Percentiles rank a stretch among this genome's conserved stretches.
Conservation (phyloP, 2,113 vertebrate genomes). For the Tragulus kanchil region DNA sequence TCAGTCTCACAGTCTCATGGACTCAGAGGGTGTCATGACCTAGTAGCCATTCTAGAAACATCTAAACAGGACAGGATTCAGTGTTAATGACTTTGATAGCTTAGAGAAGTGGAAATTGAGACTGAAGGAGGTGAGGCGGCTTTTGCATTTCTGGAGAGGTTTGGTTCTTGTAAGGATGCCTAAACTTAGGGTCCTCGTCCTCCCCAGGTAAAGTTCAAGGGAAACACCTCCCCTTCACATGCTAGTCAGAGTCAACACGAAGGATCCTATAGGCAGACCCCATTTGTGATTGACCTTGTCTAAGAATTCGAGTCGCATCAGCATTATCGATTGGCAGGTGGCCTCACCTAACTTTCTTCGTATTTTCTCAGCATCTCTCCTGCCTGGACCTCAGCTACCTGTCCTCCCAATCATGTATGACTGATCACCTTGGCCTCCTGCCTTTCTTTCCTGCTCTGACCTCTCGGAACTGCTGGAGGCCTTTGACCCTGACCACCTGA, state of each 20-base stretch:
- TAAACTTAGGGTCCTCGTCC: not conserved
- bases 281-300: not conserved
- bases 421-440: not conserved
- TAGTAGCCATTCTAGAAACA: not conserved
- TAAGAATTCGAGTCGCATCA: not conserved
- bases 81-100: not conserved
- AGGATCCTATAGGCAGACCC: not conserved
- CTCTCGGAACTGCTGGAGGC: not conserved
- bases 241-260: not conserved
- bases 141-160: not conserved
- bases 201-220: not conserved
- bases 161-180: not conserved
- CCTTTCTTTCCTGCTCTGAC: not conserved
- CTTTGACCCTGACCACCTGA: not conserved
- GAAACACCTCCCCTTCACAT: not conserved
- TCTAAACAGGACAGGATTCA: not conserved
- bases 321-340: not conserved
- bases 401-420: not conserved
- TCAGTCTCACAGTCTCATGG: not conserved
- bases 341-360: not conserved
- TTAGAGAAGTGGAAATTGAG: not conserved
- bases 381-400: not conserved
- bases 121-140: not conserved
- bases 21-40: too few relatives aligned
- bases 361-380: not conserved